These are phyloP conservation scores for Pterostichus madidus DNA, from an alignment of 2,888 invertebrate genomes.

Conservation along the genomic window DNA sequence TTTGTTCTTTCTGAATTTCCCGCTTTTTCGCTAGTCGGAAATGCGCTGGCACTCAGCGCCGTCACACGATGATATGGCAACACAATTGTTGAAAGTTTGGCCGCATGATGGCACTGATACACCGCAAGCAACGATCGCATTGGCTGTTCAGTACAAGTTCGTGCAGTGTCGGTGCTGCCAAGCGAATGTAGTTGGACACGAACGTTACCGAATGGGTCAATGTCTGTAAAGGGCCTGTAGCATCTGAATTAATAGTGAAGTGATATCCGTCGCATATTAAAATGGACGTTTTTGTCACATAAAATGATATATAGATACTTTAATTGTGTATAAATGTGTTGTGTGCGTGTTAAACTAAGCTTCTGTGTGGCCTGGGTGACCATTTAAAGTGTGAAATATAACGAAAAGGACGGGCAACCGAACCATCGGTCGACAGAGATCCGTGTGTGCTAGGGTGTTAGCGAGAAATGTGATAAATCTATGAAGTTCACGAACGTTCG, in stretches of 20 bases:
- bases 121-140: constrained; percentile 60
- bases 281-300: constrained; percentile 77
- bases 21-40: constrained; percentile 46
- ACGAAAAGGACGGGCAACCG: constrained; percentile 70
- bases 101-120: constrained; percentile 67
- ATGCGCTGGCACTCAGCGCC: constrained; percentile 60
- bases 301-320: constrained; percentile 75
- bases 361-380: constrained; percentile 73
- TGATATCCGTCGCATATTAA: constrained; percentile 81
- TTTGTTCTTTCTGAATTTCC: constrained; percentile 40
- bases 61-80: constrained; percentile 63
- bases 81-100: constrained; percentile 36
- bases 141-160: constrained; percentile 68
- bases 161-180: constrained; percentile 77
- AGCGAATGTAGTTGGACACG: constrained; percentile 82
- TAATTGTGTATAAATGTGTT: constrained; percentile 73
- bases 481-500: constrained; percentile 82
- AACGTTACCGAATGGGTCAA: constrained; percentile 84
- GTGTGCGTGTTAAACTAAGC: constrained; percentile 72
- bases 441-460: constrained; percentile 82
- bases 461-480: constrained; percentile 86
- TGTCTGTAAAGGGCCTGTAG: constrained; percentile 84
- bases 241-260: constrained; percentile 80
- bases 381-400: constrained; percentile 73
- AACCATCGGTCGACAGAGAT: constrained; percentile 72